These are phyloP conservation scores for Centropus unirufus DNA, from an alignment of 2,113 vertebrate genomes.

Conservation along the genomic window DNA sequence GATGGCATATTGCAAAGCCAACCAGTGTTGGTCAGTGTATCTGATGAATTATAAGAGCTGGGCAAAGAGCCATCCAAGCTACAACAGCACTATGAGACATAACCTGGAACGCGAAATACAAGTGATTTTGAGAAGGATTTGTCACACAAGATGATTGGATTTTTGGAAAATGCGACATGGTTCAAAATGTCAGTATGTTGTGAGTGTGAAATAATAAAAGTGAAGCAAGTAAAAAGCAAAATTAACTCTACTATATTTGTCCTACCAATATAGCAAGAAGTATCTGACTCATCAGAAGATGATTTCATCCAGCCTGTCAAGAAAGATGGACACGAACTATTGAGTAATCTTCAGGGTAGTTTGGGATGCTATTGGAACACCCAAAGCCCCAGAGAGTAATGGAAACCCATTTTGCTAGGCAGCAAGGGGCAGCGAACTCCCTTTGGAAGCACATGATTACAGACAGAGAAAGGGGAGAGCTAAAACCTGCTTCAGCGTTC, in stretches of 20 bases:
- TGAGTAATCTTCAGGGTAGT: background rate
- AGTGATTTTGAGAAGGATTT: background rate
- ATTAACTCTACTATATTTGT: background rate
- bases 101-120: background rate
- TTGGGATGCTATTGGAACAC: background rate
- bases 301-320: background rate
- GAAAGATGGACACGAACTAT: background rate
- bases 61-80: background rate
- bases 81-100: no score
- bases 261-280: background rate
- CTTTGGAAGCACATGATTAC: background rate
- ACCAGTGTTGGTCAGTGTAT: background rate
- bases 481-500: background rate
- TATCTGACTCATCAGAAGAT: background rate
- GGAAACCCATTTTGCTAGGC: background rate
- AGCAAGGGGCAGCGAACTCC: background rate
- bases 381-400: background rate
- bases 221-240: background rate
- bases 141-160: background rate
- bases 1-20: background rate
- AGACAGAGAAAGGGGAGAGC: accelerated
- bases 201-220: background rate
- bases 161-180: background rate
- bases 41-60: background rate
- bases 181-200: background rate